Percentiles rank a stretch among this genome's conserved stretches.
These are phyloP conservation scores for Pavo muticus DNA, from an alignment of 2,113 vertebrate genomes.

Conservation along the genomic window DNA sequence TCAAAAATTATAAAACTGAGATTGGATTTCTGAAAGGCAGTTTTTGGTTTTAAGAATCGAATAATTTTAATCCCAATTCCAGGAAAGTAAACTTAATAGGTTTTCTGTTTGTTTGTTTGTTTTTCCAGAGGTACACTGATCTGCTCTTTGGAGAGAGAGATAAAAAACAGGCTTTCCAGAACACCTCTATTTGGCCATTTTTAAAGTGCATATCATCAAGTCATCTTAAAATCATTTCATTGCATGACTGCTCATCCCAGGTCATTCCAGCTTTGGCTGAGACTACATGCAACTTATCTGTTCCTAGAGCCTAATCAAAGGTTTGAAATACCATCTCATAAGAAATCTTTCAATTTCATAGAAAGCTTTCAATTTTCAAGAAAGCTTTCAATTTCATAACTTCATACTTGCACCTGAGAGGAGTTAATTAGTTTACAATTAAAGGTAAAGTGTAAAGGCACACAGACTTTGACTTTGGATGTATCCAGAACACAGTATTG, in stretches of 20 bases:
- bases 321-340: not conserved
- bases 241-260: not conserved
- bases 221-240: not conserved
- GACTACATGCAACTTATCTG: not conserved
- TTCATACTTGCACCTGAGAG: not conserved
- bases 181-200: not conserved
- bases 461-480: not conserved
- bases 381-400: not conserved
- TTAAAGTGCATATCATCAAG: not conserved
- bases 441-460: not conserved
- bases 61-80: not conserved
- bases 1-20: not conserved
- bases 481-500: not conserved
- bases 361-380: no score
- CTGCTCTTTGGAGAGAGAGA: not conserved
- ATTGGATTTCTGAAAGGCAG: not conserved
- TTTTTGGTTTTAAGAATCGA: not conserved
- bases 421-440: not conserved
- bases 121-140: not conserved
- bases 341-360: not conserved
- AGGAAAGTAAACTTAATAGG: not conserved
- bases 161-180: not conserved
- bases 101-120: not conserved
- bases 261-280: not conserved
- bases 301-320: not conserved